Evolutionary conservation across 1,140 invertebrate species (phyloP).

Genomic region (Chironomus striatipennis): DNA sequence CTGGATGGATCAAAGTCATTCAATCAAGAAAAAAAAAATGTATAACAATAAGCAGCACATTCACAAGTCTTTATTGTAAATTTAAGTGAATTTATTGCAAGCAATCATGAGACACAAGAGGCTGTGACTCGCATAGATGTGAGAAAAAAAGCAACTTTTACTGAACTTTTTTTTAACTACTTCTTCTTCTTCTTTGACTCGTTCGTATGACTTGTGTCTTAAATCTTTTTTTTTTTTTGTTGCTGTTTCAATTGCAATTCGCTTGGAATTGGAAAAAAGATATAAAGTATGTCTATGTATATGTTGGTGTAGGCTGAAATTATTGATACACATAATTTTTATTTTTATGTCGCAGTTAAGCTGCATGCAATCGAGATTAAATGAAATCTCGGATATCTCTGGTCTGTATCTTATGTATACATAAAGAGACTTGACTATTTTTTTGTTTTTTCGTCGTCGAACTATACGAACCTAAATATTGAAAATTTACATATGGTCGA

Average conservation of each 20-base stretch:
- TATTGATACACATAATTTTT: neutral
- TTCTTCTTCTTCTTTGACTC: no score
- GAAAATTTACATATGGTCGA: constrained; percentile 19
- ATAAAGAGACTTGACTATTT: no score
- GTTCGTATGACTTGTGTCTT: neutral
- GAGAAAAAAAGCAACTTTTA: constrained; percentile 17
- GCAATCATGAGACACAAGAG: neutral
- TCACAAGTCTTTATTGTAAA: neutral
- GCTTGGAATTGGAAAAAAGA: neutral
- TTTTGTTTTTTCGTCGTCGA: neutral
- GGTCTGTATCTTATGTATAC: neutral
- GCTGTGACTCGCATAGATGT: neutral
- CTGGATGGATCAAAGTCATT: constrained; percentile 5
- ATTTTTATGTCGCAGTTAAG: neutral
- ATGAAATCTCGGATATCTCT: neutral
- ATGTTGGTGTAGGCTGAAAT: constrained; percentile 1
- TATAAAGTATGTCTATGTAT: neutral
- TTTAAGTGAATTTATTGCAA: neutral
- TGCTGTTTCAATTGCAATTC: constrained; percentile 15
- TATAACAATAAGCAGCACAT: neutral
- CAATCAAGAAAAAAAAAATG: neutral
- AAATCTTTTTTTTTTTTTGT: neutral
- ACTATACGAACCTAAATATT: constrained; percentile 16
- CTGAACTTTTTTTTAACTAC: neutral
- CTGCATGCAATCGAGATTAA: neutral